phyloP scores from a whole-genome alignment of 2,113 vertebrate genomes.

The Zosterops hypoxanthus region DNA sequence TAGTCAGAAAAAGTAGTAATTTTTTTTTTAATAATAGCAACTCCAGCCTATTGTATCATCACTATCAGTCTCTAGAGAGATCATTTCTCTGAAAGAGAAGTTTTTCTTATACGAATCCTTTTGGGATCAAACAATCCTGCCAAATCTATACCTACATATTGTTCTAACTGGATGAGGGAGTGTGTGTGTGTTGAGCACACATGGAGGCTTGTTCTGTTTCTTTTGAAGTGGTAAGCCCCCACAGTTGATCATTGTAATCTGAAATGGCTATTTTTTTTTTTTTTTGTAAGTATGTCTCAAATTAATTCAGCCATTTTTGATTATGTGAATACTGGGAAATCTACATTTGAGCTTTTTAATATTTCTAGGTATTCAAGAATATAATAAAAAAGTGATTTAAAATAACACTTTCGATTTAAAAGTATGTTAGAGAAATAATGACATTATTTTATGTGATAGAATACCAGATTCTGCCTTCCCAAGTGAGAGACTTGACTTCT shows the following conservation, averaged over 20 bases:
- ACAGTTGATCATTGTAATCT: neutral
- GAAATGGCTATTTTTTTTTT: neutral
- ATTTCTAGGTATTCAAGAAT: neutral
- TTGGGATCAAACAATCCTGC: slow-evolving; percentile 44
- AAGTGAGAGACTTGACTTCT: slow-evolving; percentile 4
- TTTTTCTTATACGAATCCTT: slow-evolving; percentile 35
- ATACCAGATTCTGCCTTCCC: slow-evolving; percentile 7
- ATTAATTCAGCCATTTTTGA: slow-evolving; percentile 9
- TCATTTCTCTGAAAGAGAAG: slow-evolving; percentile 40
- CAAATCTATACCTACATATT: slow-evolving; percentile 7
- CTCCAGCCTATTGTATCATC: slow-evolving; percentile 58
- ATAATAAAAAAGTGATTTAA: neutral
- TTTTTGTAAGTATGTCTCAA: neutral
- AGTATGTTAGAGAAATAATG: slow-evolving; percentile 16
- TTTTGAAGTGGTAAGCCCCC: neutral
- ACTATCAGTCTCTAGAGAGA: slow-evolving; percentile 43
- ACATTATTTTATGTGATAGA: slow-evolving; percentile 18
- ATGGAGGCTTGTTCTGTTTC: neutral
- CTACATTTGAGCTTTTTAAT: neutral
- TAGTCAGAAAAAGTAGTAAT: slow-evolving; percentile 46
- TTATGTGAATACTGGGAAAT: neutral
- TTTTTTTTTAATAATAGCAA: slow-evolving; percentile 72
- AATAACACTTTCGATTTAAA: neutral
- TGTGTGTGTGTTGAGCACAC: neutral
- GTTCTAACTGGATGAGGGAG: neutral